Base-by-base conservation (phyloP, 2,113 vertebrate species). In the Rattus rattus region DNA sequence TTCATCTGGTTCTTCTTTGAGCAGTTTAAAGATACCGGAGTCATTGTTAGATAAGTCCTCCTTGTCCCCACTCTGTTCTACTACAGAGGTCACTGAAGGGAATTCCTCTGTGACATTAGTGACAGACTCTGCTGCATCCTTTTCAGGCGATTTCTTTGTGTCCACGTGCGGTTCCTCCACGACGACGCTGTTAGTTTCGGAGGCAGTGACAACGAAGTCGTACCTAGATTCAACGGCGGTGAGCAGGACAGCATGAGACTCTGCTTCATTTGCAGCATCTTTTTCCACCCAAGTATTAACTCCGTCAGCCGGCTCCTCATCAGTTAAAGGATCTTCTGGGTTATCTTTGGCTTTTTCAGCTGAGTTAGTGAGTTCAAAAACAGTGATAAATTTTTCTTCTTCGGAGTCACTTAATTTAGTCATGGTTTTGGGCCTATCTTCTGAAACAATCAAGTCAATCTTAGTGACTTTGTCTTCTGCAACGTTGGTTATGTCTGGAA, bases 1-100 rank as follows among this genome's bases (percentile, higher is more conserved):
- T 19, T 97, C 97, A 47, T 97, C 94, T 19, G 96, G 95, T 52
- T 96, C 97, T 93, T 97, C 97, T 79, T 97, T 95, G 33, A 97
- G 54, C 52, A 97, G 88, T 72, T 97, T 95, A 77, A 95, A 97
- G 92, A 96, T 22, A 36, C 83, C 92, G 0, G 17, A 92, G 84
- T 96, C 90, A 22, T 26, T 26, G 63, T 36, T 52, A 17, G 88
- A 88, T 12, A 72, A 49, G 16, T 97, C 94, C 85, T 97, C 95
- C 33, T 56, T 69, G 3, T 43, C 3, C 43, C 43, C 43, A 43
- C 43, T 43, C 43, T 43, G 43, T 43, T 43, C 43, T 43, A 13
- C 17, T 24, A 30, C 36, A 77, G 90, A 7, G 17, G 59, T 67
- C 52, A 28, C 63, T 90, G 0, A 63, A 67, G 96, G 79, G 49